Percentiles rank a stretch among this genome's conserved stretches.
phyloP scores from a whole-genome alignment of 1,140 invertebrate genomes.

The Pygmarrhopalites habei region DNA sequence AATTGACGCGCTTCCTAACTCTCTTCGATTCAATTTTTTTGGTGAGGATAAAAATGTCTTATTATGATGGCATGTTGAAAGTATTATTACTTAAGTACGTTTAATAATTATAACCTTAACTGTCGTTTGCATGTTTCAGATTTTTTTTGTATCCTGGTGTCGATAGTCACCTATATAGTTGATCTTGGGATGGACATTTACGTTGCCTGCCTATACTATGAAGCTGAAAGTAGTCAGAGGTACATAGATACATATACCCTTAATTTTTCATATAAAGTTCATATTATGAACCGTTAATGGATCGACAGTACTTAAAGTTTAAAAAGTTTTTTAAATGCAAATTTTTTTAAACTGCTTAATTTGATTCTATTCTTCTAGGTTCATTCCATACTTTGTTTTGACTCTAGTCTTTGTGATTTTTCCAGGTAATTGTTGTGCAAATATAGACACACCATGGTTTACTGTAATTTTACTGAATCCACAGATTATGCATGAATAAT shows the following conservation, averaged over 20 bases:
- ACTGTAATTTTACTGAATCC: conserved; percentile 34
- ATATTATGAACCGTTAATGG: too few species aligned
- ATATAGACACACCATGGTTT: conserved; percentile 58
- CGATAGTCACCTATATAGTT: conserved; percentile 51
- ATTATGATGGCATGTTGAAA: too few species aligned
- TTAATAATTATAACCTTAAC: too few species aligned
- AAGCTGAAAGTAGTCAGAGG: conserved; percentile 45
- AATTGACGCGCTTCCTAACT: conserved; percentile 30
- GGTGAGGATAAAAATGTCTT: too few species aligned
- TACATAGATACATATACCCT: too few species aligned
- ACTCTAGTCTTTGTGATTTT: conserved; percentile 56
- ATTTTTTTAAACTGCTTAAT: too few species aligned
- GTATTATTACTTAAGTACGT: too few species aligned
- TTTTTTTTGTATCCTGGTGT: conserved; percentile 34
- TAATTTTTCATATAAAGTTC: too few species aligned
- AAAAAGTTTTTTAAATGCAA: too few species aligned
- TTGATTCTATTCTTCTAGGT: too few species aligned
- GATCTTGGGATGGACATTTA: conserved; percentile 59
- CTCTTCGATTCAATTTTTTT: conserved; percentile 35
- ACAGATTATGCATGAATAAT: not conserved
- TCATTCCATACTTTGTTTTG: conserved; percentile 52
- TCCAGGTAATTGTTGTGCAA: conserved; percentile 53
- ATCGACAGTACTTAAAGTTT: too few species aligned
- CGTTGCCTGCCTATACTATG: conserved; percentile 54
- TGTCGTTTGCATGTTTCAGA: too few species aligned